Base-by-base conservation (phyloP, 1,140 invertebrate genomes). In the Aphis gossypii region DNA sequence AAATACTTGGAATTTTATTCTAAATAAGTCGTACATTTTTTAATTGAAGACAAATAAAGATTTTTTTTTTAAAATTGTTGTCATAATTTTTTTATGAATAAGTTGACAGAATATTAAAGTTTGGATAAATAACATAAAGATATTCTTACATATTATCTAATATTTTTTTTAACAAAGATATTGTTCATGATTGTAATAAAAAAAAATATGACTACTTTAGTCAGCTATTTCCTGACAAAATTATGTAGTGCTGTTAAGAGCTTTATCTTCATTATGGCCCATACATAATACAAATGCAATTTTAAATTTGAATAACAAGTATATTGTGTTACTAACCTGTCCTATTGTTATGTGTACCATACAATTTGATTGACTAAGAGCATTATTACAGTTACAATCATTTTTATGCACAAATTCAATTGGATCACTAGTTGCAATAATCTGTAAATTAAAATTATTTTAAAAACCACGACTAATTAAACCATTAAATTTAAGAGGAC, bases 381-480 rank as follows among this genome's bases (percentile, higher is more conserved):
- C 9, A n/a, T 44, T 54, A 30, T 54, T 93, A 54, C 91, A 93
- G 46, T 84, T 93, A 56, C 91, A 93, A 84, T 93, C 91, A 86
- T 93, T 93, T 11, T 93, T 93, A 54, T 93, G 91, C n/a, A 93
- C 76, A 93, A 93, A 93, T 60, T 93, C 46, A 93, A 93, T 54
- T 18, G 82, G 46, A 41, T 38, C 23, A 93, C 91, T 86, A 30
- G n/a, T 93, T 8, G 91, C 76, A 38, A 93, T 56, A 54, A 93
- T 25, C 91, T 93, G 35, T 4, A 93, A 93, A 83, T 41, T 21
- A 76, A 91, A 90, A 56, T 11, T 25, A 38, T 54, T 21, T 44
- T 44, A 44, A 86, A 5, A 48, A 86, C 11, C 30, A 86, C 8
- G 9, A n/a, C 84, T 86, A 48, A 82, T n/a, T 48, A n/a, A n/a